A percentile compares a stretch with the other conserved stretches of the same genome.
These are phyloP conservation scores for Leguminivora glycinivorella DNA, from an alignment of 1,140 invertebrate species.

Conservation along the genomic window DNA sequence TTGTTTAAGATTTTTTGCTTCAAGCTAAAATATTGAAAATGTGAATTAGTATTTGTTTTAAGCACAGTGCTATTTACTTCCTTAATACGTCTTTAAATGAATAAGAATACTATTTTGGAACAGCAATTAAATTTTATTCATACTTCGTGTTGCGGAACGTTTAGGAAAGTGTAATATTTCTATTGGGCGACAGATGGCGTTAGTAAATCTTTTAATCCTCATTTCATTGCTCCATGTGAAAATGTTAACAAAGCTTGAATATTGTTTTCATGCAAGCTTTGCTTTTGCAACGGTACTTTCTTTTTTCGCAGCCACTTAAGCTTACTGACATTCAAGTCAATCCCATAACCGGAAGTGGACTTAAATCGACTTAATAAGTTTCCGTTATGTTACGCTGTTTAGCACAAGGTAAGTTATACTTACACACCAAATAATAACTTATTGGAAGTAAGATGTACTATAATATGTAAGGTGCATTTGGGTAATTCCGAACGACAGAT, in stretches of 20 bases:
- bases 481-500: too few species aligned
- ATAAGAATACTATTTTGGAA: neutral
- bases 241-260: neutral
- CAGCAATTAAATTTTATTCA: neutral
- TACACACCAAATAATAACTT: too few species aligned
- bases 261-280: neutral
- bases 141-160: neutral
- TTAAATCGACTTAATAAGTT: neutral
- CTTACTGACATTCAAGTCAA: constrained; percentile 6
- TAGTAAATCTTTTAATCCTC: neutral
- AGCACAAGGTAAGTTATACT: neutral
- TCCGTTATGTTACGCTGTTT: neutral
- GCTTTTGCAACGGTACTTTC: neutral
- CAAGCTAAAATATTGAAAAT: too few species aligned
- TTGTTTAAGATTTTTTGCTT: too few species aligned
- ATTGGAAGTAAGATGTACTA: too few species aligned
- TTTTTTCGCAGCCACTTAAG: neutral
- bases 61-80: too few species aligned
- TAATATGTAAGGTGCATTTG: too few species aligned
- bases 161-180: neutral
- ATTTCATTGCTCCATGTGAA: neutral
- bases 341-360: neutral
- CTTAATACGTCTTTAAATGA: neutral
- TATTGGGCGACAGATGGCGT: neutral
- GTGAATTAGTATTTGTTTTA: too few species aligned